phyloP scores from a whole-genome alignment of 2,113 vertebrate genomes.

The Cyprinus carpio region DNA sequence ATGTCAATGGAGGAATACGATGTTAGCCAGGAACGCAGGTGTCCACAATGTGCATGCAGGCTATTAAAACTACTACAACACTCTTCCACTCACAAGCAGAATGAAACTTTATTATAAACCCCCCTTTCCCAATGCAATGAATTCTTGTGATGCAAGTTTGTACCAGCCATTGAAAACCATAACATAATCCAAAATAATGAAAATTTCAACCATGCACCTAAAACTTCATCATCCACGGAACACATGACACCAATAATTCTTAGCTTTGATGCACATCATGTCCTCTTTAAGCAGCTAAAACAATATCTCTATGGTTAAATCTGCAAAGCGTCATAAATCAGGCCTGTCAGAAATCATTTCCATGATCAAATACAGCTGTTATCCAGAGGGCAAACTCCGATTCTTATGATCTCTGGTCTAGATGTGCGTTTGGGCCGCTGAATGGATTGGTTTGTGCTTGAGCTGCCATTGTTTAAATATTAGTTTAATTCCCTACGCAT shows the following conservation, averaged over 20 bases:
- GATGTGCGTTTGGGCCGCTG: not conserved
- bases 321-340: not conserved
- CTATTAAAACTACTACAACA: slow-evolving; percentile 53
- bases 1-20: slow-evolving; percentile 59
- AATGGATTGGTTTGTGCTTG: slow-evolving; percentile 41
- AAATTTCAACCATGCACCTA: not conserved
- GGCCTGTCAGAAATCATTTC: not conserved
- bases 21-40: slow-evolving; percentile 45
- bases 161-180: not conserved
- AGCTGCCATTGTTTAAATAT: slow-evolving; percentile 47
- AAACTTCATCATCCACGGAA: not conserved
- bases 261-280: not conserved
- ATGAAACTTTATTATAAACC: not conserved
- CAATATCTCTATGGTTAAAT: not conserved
- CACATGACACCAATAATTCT: not conserved
- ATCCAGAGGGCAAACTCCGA: not conserved
- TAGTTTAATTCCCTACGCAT: slow-evolving; percentile 39
- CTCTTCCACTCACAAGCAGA: not conserved
- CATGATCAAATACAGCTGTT: not conserved
- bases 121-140: not conserved
- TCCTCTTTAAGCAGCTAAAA: not conserved
- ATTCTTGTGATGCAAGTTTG: not conserved
- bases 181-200: not conserved
- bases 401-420: not conserved
- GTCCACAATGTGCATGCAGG: slow-evolving; percentile 56